These are phyloP conservation scores for Marisa cornuarietis DNA, from an alignment of 1,140 invertebrate species.

Conservation along the genomic window DNA sequence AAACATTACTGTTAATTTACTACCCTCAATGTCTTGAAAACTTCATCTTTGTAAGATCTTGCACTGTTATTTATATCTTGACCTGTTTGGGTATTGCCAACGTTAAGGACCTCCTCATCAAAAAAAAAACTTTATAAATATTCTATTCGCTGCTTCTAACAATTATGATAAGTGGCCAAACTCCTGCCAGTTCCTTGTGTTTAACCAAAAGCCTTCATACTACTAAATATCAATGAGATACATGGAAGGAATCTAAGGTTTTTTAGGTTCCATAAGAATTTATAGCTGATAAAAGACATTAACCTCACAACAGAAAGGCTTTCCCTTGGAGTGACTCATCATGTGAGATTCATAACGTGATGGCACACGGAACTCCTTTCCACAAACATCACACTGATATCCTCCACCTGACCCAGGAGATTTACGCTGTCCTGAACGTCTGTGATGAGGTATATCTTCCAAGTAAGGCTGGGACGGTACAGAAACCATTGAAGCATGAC, in stretches of 20 bases:
- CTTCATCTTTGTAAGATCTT: too few relatives aligned
- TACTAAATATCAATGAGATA: not conserved
- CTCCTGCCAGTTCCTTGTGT: too few relatives aligned
- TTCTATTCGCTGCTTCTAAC: too few relatives aligned
- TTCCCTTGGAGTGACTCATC: conserved; percentile 36
- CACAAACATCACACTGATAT: conserved; percentile 31
- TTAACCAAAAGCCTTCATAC: not conserved
- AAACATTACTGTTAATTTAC: too few relatives aligned
- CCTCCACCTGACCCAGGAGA: not conserved
- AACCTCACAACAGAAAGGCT: conserved; percentile 34
- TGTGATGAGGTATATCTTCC: not conserved
- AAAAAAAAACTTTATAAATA: too few relatives aligned
- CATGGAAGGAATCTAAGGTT: not conserved
- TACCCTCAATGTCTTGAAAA: too few relatives aligned
- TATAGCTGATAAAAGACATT: not conserved
- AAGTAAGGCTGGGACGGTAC: not conserved
- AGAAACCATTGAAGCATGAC: conserved; percentile 13
- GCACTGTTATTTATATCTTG: too few relatives aligned
- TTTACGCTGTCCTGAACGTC: not conserved
- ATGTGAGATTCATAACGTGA: conserved; percentile 36
- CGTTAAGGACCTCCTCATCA: too few relatives aligned
- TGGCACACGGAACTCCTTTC: conserved; percentile 34
- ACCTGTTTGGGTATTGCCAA: too few relatives aligned
- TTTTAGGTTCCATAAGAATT: not conserved
- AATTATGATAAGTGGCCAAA: too few relatives aligned